These are phyloP conservation scores for Phalacrocorax aristotelis DNA, from an alignment of 2,113 vertebrate genomes.

Conservation along the genomic window DNA sequence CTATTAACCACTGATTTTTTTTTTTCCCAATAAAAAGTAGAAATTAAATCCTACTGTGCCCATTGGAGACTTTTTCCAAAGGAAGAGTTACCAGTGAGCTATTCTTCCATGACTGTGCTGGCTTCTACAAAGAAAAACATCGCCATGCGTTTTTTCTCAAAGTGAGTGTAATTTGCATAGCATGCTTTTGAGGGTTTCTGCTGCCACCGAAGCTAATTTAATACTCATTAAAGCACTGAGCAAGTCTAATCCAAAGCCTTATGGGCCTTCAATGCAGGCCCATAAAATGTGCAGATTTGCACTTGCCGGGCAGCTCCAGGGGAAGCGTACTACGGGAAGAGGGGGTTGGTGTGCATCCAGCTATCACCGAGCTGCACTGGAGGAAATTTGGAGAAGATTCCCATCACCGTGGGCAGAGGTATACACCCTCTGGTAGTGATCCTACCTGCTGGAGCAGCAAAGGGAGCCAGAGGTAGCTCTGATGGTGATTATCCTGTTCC, in stretches of 20 bases:
- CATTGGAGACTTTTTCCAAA: not conserved
- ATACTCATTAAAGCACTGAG: conserved; percentile 37
- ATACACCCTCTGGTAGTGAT: not conserved
- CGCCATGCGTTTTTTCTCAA: not conserved
- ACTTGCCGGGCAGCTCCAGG: not conserved
- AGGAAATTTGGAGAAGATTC: not conserved
- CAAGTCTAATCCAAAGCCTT: conserved; percentile 22
- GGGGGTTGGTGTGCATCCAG: not conserved
- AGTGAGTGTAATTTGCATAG: conserved; percentile 23
- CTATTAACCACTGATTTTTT: not conserved
- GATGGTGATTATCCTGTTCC: not conserved
- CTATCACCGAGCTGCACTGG: not conserved
- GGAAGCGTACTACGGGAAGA: not conserved
- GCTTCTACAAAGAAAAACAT: not conserved
- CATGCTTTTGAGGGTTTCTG: conserved; percentile 10
- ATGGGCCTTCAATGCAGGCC: not conserved
- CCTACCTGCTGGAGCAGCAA: accelerated
- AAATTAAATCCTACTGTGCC: conserved; percentile 44
- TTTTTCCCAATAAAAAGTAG: not conserved
- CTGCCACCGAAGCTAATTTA: conserved; percentile 13
- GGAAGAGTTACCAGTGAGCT: conserved; percentile 24
- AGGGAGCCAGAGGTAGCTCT: not conserved
- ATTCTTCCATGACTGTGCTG: not conserved
- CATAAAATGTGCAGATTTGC: not conserved
- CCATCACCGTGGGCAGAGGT: not conserved